Evolutionary conservation across 2,888 invertebrate species (phyloP).

Genomic region (Apotomis turbidana): DNA sequence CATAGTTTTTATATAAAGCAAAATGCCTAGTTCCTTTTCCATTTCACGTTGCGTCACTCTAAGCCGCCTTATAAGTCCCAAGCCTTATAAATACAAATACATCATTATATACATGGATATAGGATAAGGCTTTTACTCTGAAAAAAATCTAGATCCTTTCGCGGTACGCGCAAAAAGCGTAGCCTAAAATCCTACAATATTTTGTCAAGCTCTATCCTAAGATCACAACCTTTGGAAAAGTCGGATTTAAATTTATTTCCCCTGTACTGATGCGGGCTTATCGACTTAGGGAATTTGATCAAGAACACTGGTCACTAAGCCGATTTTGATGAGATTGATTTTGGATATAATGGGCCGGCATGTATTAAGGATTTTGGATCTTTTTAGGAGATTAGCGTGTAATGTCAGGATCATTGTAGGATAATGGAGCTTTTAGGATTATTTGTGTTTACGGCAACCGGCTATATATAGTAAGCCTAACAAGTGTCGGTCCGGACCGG

Average conservation of each 20-base stretch:
- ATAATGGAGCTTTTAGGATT: neutral
- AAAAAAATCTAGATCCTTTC: too few species aligned
- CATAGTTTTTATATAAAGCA: too few species aligned
- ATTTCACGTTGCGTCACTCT: too few species aligned
- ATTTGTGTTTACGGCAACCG: neutral
- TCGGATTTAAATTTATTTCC: conserved; percentile 25
- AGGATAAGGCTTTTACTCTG: neutral
- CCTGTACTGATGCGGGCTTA: conserved; percentile 15
- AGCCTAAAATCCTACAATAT: neutral
- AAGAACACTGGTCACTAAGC: conserved; percentile 29
- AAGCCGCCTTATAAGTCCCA: too few species aligned
- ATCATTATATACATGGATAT: neutral
- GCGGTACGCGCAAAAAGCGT: too few species aligned
- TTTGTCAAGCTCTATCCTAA: conserved; percentile 7
- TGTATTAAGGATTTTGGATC: conserved; percentile 17
- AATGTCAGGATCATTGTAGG: conserved; percentile 5
- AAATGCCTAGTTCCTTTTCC: too few species aligned
- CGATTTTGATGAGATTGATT: conserved; percentile 34
- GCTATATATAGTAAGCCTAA: neutral
- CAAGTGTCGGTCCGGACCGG: too few species aligned
- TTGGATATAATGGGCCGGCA: conserved; percentile 16
- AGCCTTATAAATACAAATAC: too few species aligned
- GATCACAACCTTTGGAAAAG: neutral
- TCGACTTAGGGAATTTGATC: conserved; percentile 31
- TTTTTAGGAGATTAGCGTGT: conserved; percentile 19